Base-by-base conservation (phyloP, 2,888 invertebrate species). In the Hypena proboscidalis region DNA sequence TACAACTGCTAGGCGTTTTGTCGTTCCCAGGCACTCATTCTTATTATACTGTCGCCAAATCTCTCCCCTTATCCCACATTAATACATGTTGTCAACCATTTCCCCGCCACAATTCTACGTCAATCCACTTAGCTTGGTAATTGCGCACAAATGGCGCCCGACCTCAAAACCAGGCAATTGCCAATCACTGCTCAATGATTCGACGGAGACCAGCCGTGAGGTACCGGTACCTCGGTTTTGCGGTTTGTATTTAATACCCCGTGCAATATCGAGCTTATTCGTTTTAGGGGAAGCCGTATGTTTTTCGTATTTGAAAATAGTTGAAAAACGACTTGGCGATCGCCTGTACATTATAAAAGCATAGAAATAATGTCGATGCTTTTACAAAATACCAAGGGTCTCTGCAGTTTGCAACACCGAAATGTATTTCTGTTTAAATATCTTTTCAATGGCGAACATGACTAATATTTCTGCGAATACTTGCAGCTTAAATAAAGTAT, bases 161-260 rank as follows among this genome's bases (percentile, higher is more conserved):
- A 63, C 59, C 60, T 14, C 60, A 50, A 10, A 21, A 7, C 27
- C 34, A 35, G 21, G 43, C n/a, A 29, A 36, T 44, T 44, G 40
- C 22, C 26, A 35, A 33, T 45, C 43, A 4, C 36, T n/a, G 20
- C 29, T 15, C 23, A 22, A 26, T 60, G 33, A 54, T 50, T 54
- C 25, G 55, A 48, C 29, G 40, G 33, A 11, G 40, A 20, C 13
- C 21, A 11, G 27, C 27, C 41, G 30, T 20, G 7, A 5, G n/a
- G 34, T 27, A n/a, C n/a, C 5, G 32, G 6, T 7, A 30, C 9
- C n/a, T 44, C 11, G 26, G 26, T 37, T 41, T 49, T 34, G 41
- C 19, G 30, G 41, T 19, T 41, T 41, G 1, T n/a, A 14, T 22
- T 14, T 32, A 2, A 13, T 17, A 5, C 3, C 17, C 17, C 3